phyloP scores from a whole-genome alignment of 2,113 vertebrate species.

The Ellobius talpinus region DNA sequence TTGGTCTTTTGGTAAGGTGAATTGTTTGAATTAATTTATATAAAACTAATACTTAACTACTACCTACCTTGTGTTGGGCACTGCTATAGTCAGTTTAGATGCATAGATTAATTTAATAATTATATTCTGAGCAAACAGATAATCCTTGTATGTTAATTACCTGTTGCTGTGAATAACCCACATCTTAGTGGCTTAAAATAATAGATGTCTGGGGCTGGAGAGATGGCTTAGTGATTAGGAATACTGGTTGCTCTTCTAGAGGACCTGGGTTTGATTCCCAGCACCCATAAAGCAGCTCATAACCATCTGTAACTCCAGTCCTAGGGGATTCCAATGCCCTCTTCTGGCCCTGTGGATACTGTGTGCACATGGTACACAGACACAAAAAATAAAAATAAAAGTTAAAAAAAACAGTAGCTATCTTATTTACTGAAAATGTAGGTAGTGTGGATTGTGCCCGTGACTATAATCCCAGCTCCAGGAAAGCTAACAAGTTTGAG shows the following conservation, averaged over 20 bases:
- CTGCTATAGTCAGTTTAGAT: conserved; percentile 48
- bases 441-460: too few species aligned
- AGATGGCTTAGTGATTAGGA: not conserved
- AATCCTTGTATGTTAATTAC: conserved; percentile 2
- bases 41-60: conserved; percentile 10
- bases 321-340: not conserved
- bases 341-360: not conserved
- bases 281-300: not conserved
- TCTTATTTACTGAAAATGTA: conserved; percentile 27
- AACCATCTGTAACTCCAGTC: not conserved
- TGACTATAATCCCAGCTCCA: not conserved
- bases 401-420: not conserved
- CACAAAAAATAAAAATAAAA: not conserved
- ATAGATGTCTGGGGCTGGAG: not conserved
- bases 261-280: not conserved
- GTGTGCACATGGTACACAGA: not conserved
- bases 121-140: conserved; percentile 5
- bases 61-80: conserved; percentile 49
- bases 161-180: conserved; percentile 40
- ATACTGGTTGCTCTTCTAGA: not conserved
- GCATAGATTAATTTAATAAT: conserved; percentile 30
- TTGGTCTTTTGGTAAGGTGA: conserved; percentile 93
- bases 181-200: conserved; percentile 49
- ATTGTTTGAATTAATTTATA: conserved; percentile 65
- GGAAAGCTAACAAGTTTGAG: not conserved